Conservation (phyloP, 1,140 invertebrate species). For the Probaryconus sp. region DNA sequence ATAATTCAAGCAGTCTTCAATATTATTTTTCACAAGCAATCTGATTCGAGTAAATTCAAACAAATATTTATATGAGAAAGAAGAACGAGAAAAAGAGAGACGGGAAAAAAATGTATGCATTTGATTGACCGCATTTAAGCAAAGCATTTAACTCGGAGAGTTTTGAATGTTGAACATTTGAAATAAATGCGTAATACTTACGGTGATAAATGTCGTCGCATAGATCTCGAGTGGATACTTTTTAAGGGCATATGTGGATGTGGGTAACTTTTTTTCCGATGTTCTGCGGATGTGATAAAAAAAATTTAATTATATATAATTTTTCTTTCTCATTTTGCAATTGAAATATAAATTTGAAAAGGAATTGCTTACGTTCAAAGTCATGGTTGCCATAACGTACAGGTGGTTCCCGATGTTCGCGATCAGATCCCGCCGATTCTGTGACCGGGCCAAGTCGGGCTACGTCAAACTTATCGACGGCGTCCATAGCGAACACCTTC, state of each 20-base stretch:
- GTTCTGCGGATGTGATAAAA: slow-evolving; percentile 80
- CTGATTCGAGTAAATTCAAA: no score
- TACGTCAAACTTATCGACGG: slow-evolving; percentile 82
- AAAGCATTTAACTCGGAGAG: slow-evolving; percentile 15
- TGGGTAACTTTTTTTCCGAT: slow-evolving; percentile 82
- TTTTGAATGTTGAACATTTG: slow-evolving; percentile 29
- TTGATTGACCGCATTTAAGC: slow-evolving; percentile 15
- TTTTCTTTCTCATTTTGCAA: no score
- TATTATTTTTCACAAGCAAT: no score
- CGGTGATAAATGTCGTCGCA: slow-evolving; percentile 76
- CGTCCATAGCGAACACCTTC: slow-evolving; percentile 83
- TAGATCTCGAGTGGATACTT: slow-evolving; percentile 76
- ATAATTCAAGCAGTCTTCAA: no score
- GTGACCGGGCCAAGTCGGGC: slow-evolving; percentile 78
- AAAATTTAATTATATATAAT: slow-evolving; percentile 34
- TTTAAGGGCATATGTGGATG: slow-evolving; percentile 83
- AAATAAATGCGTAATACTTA: slow-evolving; percentile 63
- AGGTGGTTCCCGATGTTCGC: slow-evolving; percentile 76
- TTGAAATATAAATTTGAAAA: slow-evolving; percentile 3
- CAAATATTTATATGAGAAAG: no score
- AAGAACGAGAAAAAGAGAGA: no score
- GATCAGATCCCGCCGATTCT: slow-evolving; percentile 77
- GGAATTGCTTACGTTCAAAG: slow-evolving; percentile 76
- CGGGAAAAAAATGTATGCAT: slow-evolving; percentile 1
- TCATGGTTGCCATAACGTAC: slow-evolving; percentile 78